phyloP scores from a whole-genome alignment of 2,888 invertebrate genomes.

The Lithosia quadra region DNA sequence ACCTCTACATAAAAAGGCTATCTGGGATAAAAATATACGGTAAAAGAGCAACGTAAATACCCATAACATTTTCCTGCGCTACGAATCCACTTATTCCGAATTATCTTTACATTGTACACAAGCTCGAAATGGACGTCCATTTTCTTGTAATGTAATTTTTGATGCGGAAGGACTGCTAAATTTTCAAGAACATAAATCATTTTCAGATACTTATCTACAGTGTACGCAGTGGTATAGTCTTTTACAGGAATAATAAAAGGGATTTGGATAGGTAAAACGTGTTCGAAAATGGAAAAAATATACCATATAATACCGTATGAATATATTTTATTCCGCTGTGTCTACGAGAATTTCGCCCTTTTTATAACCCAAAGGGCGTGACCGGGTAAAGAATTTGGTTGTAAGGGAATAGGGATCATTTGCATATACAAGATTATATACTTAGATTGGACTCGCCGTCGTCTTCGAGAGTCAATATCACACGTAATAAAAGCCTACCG shows the following conservation, averaged over 20 bases:
- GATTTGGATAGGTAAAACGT: constrained; percentile 59
- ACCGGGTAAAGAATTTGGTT: constrained; percentile 75
- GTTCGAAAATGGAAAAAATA: constrained; percentile 63
- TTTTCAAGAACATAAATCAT: constrained; percentile 58
- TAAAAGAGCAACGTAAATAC: constrained; percentile 20
- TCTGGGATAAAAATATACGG: constrained; percentile 17
- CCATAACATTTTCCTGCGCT: constrained; percentile 27
- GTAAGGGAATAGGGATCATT: constrained; percentile 76
- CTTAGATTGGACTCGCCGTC: constrained; percentile 71
- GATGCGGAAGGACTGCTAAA: constrained; percentile 50
- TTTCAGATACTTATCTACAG: constrained; percentile 61
- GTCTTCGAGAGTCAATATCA: constrained; percentile 75
- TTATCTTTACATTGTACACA: constrained; percentile 43
- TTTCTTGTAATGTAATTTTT: constrained; percentile 51
- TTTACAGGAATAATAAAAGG: constrained; percentile 59
- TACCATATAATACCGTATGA: constrained; percentile 63
- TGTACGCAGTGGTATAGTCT: constrained; percentile 58
- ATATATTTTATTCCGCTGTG: constrained; percentile 75
- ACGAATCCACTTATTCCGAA: constrained; percentile 34
- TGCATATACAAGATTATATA: constrained; percentile 81
- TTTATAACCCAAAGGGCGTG: constrained; percentile 75
- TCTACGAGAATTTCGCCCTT: constrained; percentile 70
- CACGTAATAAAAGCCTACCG: constrained; percentile 76
- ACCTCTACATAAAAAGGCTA: constrained; percentile 15
- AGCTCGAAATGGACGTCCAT: constrained; percentile 52